These are phyloP conservation scores for Coregonus sp. DNA, from an alignment of 2,797 vertebrate genomes.

Conservation along the genomic window DNA sequence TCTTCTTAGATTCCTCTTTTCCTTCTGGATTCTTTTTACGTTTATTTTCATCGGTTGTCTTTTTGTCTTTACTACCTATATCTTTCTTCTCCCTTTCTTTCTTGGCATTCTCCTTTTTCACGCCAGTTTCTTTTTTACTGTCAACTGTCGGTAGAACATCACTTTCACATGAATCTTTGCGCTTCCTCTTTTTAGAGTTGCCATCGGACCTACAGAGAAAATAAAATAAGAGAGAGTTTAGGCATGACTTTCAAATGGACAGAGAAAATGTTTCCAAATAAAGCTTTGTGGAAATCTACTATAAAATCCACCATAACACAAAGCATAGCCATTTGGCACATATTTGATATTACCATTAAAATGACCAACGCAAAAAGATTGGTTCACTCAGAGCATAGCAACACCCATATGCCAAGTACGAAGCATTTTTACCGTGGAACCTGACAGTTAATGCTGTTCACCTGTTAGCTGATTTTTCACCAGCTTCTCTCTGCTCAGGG, in stretches of 20 bases:
- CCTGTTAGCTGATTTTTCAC: neutral
- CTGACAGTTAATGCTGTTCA: neutral
- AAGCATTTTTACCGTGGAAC: neutral
- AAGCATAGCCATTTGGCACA: neutral
- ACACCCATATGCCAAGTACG: neutral
- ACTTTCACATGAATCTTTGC: no score
- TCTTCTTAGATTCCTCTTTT: slow-evolving; percentile 1
- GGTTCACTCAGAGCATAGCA: neutral
- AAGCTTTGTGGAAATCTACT: neutral
- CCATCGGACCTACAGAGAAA: no score
- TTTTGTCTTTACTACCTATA: neutral
- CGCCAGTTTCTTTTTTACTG: neutral
- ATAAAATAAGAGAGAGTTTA: no score
- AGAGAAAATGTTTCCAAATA: neutral
- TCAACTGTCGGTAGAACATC: neutral
- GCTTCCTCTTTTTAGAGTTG: no score
- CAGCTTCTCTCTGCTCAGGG: neutral
- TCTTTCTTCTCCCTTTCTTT: neutral
- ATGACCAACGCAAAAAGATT: neutral
- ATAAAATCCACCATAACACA: neutral
- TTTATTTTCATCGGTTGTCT: neutral
- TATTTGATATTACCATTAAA: neutral
- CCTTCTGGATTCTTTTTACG: neutral
- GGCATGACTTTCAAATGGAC: neutral
- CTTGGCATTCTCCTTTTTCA: neutral